These are phyloP conservation scores for Anguilla megastoma DNA, from an alignment of 2,797 vertebrate genomes.

Conservation along the genomic window DNA sequence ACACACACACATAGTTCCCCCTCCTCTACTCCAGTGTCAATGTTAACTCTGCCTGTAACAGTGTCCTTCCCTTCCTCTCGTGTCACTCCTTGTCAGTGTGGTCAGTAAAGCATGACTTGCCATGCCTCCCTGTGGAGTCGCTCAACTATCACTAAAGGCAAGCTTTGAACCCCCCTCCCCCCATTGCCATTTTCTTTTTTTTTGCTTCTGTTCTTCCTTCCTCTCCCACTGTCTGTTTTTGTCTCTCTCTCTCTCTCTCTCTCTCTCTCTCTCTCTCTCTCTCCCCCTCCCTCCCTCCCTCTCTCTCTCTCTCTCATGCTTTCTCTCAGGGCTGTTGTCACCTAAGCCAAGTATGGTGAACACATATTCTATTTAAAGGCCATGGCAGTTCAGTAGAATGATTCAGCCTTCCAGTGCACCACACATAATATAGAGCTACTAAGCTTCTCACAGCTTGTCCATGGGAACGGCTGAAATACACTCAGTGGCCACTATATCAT, in stretches of 20 bases:
- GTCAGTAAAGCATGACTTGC: constrained; percentile 67
- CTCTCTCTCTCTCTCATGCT: constrained; percentile 34
- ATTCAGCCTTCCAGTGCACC: constrained; percentile 40
- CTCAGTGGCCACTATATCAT: not conserved
- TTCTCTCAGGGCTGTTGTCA: constrained; percentile 64
- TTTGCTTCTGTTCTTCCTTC: not conserved
- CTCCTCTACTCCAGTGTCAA: constrained; percentile 31
- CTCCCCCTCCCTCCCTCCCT: constrained; percentile 25
- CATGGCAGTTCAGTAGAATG: constrained; percentile 48
- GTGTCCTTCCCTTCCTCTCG: constrained; percentile 45
- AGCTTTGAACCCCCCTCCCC: constrained; percentile 28
- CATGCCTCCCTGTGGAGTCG: constrained; percentile 51
- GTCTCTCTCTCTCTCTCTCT: not conserved
- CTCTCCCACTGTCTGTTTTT: not conserved
- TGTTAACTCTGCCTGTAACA: constrained; percentile 50
- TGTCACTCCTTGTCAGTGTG: constrained; percentile 62
- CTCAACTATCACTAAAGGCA: constrained; percentile 50
- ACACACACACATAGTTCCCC: constrained; percentile 22
- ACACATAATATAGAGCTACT: constrained; percentile 27
- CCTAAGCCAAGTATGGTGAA: constrained; percentile 65
- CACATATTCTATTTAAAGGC: constrained; percentile 70
- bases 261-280: constrained; percentile 41
- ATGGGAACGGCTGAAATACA: not conserved
- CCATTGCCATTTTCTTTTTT: constrained; percentile 7
- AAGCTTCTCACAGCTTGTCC: not conserved